Conservation (phyloP, 92 coral and sea anemone species). For the Epizoanthus ramosus region DNA sequence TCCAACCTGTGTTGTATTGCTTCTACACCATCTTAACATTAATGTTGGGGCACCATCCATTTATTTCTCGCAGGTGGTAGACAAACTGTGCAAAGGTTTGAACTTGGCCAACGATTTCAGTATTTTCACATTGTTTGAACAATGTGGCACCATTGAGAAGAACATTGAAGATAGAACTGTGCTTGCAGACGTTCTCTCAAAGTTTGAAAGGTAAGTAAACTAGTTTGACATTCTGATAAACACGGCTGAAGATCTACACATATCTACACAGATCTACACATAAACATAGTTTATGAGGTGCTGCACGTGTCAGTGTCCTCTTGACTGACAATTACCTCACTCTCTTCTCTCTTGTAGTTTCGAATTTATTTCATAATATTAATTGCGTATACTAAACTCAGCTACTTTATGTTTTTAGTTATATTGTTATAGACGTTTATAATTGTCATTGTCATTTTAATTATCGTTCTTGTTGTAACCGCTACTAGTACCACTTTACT, state of each 20-base stretch:
- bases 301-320: no score
- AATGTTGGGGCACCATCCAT: not conserved
- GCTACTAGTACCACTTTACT: no score
- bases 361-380: no score
- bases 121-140: conserved; percentile 92
- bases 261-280: not conserved
- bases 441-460: no score
- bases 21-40: not conserved
- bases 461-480: no score
- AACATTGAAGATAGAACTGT: conserved; percentile 96
- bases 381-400: no score
- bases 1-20: not conserved
- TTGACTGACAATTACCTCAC: no score
- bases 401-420: no score
- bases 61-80: conserved; percentile 73
- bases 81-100: conserved; percentile 87
- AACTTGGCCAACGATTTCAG: conserved; percentile 82
- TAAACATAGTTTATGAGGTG: not conserved
- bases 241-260: not conserved
- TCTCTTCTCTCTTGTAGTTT: no score
- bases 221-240: not conserved
- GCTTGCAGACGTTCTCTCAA: conserved; percentile 94
- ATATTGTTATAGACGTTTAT: no score
- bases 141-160: conserved; percentile 92
- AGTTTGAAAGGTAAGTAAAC: conserved; percentile 87